These are phyloP conservation scores for Callosobruchus maculatus DNA, from an alignment of 2,888 invertebrate genomes.

Conservation along the genomic window DNA sequence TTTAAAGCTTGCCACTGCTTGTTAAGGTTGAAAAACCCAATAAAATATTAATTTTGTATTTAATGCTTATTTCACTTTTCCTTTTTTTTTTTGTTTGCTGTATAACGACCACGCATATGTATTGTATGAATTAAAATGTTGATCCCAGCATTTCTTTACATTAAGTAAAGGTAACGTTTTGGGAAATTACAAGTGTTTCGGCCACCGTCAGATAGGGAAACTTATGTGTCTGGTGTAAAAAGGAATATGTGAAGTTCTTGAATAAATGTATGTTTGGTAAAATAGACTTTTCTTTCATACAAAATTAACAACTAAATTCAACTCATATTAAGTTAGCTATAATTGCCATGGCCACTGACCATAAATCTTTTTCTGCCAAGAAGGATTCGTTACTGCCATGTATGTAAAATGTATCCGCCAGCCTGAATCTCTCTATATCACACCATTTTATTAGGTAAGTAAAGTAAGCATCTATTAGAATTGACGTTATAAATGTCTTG, in stretches of 20 bases:
- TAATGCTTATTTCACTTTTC: slow-evolving; percentile 32
- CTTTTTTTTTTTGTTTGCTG: slow-evolving; percentile 11
- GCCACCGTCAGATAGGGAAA: slow-evolving; percentile 37
- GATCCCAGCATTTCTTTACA: slow-evolving; percentile 1
- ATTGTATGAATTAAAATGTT: slow-evolving; percentile 2
- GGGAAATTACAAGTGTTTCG: neutral
- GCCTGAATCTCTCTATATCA: no score
- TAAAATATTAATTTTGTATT: slow-evolving; percentile 33
- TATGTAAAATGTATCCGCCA: no score
- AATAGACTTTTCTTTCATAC: neutral
- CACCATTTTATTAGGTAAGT: no score
- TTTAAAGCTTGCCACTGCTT: slow-evolving; percentile 17
- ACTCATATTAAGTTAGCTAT: no score
- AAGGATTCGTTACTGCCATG: no score
- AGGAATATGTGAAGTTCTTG: slow-evolving; percentile 6
- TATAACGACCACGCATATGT: slow-evolving; percentile 2
- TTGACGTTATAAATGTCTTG: no score
- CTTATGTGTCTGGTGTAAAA: slow-evolving; percentile 37
- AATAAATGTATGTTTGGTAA: slow-evolving; percentile 17
- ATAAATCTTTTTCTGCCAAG: no score
- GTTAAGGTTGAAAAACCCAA: slow-evolving; percentile 35
- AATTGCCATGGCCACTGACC: no score
- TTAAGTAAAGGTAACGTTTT: neutral
- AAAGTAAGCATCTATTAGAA: no score
- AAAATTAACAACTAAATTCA: no score